Base-by-base conservation (phyloP, 2,113 vertebrate genomes). In the Neogale vison region DNA sequence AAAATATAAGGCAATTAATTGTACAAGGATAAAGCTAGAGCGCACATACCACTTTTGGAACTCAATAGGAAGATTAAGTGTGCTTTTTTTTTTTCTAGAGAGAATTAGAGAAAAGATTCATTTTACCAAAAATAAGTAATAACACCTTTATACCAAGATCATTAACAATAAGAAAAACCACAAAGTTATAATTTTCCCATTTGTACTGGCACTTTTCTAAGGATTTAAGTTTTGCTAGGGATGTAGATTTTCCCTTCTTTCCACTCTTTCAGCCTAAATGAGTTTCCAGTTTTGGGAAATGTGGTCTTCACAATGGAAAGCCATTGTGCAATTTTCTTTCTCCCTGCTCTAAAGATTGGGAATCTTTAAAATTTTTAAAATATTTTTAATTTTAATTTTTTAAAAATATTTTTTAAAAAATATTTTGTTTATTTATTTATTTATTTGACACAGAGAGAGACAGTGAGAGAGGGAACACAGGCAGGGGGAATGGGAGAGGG, bases 1-100 rank as follows among this genome's bases (percentile, higher is more conserved):
- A 94, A 93, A 65, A 76, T 95, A 52, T 31, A 67, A 96, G 87
- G 77, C 9, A 88, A 24, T 92, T 91, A 91, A 89, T 47, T 47
- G 45, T 47, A 90, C 34, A 90, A 69, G 52, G 13, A 83, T 69
- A 18, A 63, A 17, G 1, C 42, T 26, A 47, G 23, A 84, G 21
- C 17, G 90, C n/a, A 76, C 29, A 39, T 20, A 57, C 10, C 3
- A 61, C 26, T 97, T 85, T 90, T 65, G 29, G 50, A 96, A 92
- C 39, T 67, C 52, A 96, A n/a, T 31, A 50, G 69, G 26, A 88
- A 90, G 34, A 87, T 63, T 72, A 61, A 65, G 4, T 65, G 67
- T 80, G 4, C 4, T 81, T 76, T 59, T 83, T n/a, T 72, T 42
- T 80, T n/a, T 79, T 36, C 61, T 61, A 14, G 4, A 80, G 39